phyloP scores from a whole-genome alignment of 1,140 invertebrate genomes.

The Drosophila kanapiae region DNA sequence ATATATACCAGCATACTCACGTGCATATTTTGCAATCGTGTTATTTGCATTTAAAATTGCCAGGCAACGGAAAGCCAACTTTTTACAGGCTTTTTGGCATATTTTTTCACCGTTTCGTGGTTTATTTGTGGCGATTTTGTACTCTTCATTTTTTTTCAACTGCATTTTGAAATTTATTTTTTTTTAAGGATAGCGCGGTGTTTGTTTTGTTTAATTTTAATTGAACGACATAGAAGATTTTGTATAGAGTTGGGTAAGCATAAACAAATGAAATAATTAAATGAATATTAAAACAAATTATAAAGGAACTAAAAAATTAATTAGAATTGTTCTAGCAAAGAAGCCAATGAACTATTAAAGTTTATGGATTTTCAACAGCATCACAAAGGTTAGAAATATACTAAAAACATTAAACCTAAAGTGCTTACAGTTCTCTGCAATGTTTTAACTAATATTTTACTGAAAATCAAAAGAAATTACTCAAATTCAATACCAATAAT shows the following conservation, averaged over 20 bases:
- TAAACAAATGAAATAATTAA: constrained; percentile 9
- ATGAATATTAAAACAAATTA: neutral
- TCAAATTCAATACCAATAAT: neutral
- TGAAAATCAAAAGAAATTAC: neutral
- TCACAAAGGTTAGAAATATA: neutral
- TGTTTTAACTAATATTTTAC: no score
- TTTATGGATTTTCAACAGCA: neutral
- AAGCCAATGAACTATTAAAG: neutral
- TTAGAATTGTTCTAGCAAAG: neutral
- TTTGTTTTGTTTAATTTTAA: constrained; percentile 40
- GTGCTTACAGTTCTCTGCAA: no score
- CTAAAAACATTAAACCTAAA: no score
- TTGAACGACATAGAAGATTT: constrained; percentile 30
- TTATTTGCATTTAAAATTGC: constrained; percentile 70
- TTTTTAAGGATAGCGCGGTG: constrained; percentile 6
- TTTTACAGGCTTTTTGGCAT: constrained; percentile 56
- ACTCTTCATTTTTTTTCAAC: constrained; percentile 7
- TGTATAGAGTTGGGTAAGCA: neutral
- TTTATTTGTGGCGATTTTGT: constrained; percentile 56
- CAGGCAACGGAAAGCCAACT: constrained; percentile 69
- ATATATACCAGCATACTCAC: constrained; percentile 12
- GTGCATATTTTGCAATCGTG: constrained; percentile 41
- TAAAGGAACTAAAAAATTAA: constrained; percentile 1
- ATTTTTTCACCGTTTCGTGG: constrained; percentile 45
- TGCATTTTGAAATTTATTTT: constrained; percentile 47